Conservation (phyloP, 2,888 invertebrate genomes). For the Amblyjoppa proteus region DNA sequence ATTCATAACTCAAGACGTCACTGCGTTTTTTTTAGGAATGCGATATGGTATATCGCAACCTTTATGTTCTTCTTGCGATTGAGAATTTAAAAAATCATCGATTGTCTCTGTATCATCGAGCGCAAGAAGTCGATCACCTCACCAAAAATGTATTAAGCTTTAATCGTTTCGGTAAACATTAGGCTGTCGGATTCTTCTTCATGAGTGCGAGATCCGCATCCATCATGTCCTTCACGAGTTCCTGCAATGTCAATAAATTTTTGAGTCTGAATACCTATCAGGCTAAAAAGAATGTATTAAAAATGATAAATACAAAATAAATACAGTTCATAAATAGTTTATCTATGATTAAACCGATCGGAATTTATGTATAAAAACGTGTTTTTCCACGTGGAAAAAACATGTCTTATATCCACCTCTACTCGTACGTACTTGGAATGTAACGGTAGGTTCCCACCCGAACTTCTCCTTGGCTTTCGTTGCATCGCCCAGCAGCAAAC, state of each 20-base stretch:
- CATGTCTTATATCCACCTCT: neutral
- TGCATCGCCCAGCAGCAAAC: constrained; percentile 96
- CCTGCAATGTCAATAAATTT: constrained; percentile 85
- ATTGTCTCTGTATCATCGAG: neutral
- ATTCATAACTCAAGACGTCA: neutral
- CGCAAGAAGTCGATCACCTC: neutral
- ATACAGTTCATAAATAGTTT: neutral
- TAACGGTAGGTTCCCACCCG: constrained; percentile 95
- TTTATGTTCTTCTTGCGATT: neutral
- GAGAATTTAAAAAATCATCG: neutral
- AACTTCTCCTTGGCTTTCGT: constrained; percentile 94
- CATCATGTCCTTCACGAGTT: constrained; percentile 98
- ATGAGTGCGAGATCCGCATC: constrained; percentile 95
- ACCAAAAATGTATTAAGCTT: neutral
- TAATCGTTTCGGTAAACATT: constrained; percentile 73
- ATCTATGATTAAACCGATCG: neutral
- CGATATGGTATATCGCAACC: neutral
- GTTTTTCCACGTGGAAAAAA: neutral
- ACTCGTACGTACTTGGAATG: constrained; percentile 87
- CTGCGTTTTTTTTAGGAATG: neutral
- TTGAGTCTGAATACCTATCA: neutral
- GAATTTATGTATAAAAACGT: neutral
- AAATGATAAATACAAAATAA: neutral
- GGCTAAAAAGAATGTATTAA: neutral
- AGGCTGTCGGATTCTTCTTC: constrained; percentile 96